Conservation (phyloP, 1,140 invertebrate genomes). For the Colletes latitarsis region DNA sequence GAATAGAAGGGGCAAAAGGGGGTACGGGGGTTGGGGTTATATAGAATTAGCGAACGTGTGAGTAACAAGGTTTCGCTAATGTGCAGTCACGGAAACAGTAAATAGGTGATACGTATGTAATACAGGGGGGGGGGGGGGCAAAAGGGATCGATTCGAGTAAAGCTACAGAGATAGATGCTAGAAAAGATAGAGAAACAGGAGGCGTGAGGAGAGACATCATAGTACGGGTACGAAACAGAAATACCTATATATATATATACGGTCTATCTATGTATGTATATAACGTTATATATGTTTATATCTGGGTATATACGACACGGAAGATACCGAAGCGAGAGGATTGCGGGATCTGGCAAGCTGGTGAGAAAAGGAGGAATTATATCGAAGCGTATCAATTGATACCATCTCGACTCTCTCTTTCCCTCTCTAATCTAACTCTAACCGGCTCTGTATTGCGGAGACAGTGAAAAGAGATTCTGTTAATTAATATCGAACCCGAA, state of each 20-base stretch:
- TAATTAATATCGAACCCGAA: conserved; percentile 23
- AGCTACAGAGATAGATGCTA: neutral
- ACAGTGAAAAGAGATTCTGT: conserved; percentile 8
- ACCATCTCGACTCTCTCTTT: conserved; percentile 34
- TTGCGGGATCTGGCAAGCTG: conserved; percentile 46
- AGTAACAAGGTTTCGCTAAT: conserved; percentile 27
- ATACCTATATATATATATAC: conserved; percentile 14
- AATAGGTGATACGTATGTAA: conserved; percentile 2
- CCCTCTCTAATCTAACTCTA: conserved; percentile 26
- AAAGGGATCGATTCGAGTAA: conserved; percentile 11
- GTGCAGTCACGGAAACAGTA: conserved; percentile 13
- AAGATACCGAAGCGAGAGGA: conserved; percentile 23
- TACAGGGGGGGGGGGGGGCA: neutral
- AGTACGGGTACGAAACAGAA: conserved; percentile 7
- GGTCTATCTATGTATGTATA: conserved; percentile 32
- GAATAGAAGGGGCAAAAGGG: conserved; percentile 50
- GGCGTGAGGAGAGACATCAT: neutral
- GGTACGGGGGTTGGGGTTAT: conserved; percentile 22
- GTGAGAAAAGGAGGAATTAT: conserved; percentile 6
- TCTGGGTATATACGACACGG: conserved; percentile 32
- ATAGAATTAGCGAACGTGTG: neutral
- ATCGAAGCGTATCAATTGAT: conserved; percentile 59
- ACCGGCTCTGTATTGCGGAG: neutral
- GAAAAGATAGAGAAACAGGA: neutral
- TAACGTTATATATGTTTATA: conserved; percentile 22